A percentile compares a stretch with the other conserved stretches of the same genome.
Evolutionary conservation across 1,140 invertebrate genomes (phyloP).

Genomic region (Telenomus remus): DNA sequence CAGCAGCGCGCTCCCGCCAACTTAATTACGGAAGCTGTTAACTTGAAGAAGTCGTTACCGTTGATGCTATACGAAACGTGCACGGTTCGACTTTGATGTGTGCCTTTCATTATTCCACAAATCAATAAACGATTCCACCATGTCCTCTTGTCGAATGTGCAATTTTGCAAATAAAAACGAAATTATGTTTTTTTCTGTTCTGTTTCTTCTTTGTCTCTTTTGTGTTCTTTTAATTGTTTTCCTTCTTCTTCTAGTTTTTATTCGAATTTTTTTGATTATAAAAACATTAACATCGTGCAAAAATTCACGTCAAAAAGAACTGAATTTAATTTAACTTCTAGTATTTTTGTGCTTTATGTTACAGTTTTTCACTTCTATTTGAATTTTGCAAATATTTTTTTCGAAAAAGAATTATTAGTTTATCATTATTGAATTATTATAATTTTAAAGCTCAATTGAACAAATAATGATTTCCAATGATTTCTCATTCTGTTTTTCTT

Average conservation of each 20-base stretch:
- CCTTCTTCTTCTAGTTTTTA: not conserved
- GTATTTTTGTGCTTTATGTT: too few species aligned
- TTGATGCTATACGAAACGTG: constrained; percentile 38
- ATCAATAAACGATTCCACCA: constrained; percentile 23
- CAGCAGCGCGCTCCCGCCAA: constrained; percentile 32
- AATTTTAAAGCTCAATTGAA: too few species aligned
- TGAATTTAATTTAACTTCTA: too few species aligned
- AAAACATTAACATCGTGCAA: too few species aligned
- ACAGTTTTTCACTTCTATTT: too few species aligned
- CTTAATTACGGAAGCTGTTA: constrained; percentile 63
- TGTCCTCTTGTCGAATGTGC: not conserved
- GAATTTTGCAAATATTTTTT: too few species aligned
- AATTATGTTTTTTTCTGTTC: not conserved
- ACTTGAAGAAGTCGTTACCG: constrained; percentile 58
- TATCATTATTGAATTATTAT: too few species aligned
- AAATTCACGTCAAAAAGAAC: too few species aligned
- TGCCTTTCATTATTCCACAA: constrained; percentile 30
- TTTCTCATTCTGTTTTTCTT: too few species aligned
- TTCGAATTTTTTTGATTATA: too few species aligned
- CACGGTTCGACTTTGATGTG: constrained; percentile 14
- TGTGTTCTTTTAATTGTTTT: not conserved
- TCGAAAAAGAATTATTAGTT: too few species aligned
- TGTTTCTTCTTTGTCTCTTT: not conserved
- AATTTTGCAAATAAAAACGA: not conserved
- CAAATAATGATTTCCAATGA: too few species aligned